A percentile compares a stretch with the other conserved stretches of the same genome.
These are phyloP conservation scores for Apotomis capreana DNA, from an alignment of 2,888 invertebrate species.

Conservation along the genomic window DNA sequence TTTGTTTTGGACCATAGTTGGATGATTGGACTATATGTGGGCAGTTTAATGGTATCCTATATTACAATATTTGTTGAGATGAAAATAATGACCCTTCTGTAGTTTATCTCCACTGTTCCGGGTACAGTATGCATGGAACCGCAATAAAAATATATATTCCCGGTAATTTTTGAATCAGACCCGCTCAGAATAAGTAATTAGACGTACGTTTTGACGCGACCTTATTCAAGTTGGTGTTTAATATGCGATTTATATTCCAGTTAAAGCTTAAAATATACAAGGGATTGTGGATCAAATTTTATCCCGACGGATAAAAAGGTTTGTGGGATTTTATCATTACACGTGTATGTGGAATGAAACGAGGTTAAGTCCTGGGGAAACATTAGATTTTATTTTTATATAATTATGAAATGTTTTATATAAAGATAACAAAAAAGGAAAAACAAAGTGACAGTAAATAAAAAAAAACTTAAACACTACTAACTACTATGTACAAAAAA, in stretches of 20 bases:
- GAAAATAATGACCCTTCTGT: conserved; percentile 4
- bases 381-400: too few species aligned
- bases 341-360: not conserved
- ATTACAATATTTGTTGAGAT: too few species aligned
- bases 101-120: not conserved
- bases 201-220: conserved; percentile 17
- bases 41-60: too few species aligned
- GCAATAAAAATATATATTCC: conserved; percentile 35
- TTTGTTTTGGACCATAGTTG: too few species aligned
- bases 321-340: too few species aligned
- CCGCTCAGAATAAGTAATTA: conserved; percentile 33
- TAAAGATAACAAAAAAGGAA: too few species aligned
- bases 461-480: too few species aligned
- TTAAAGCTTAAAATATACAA: conserved; percentile 4
- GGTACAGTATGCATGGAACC: conserved; percentile 13
- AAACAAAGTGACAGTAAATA: too few species aligned
- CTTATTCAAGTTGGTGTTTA: conserved; percentile 25
- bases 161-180: conserved; percentile 28
- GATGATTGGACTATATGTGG: too few species aligned
- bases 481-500: too few species aligned
- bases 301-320: not conserved
- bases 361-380: too few species aligned
- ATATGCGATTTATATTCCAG: conserved; percentile 30
- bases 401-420: too few species aligned
- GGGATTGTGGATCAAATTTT: conserved; percentile 5